Evolutionary conservation across 2,888 invertebrate genomes (phyloP).

Genomic region (Heliconius hortense): DNA sequence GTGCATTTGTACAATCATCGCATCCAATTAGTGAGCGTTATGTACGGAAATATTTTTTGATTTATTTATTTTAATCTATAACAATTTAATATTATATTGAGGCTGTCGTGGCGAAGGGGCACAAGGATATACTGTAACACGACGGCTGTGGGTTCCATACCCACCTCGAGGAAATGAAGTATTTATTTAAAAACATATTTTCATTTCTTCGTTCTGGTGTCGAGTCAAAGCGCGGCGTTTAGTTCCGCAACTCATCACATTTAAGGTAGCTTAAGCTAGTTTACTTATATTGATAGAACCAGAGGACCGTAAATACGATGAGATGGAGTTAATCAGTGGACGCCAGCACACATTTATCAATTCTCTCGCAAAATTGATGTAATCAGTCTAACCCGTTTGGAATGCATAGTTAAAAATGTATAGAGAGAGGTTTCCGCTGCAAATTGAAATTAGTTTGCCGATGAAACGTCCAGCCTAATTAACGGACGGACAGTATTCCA

Average conservation of each 20-base stretch:
- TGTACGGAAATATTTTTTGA: background rate
- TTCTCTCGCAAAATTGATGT: conserved; percentile 54
- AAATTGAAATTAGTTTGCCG: conserved; percentile 26
- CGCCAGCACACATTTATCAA: conserved; percentile 52
- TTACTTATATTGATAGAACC: conserved; percentile 8
- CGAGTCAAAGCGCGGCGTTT: too few relatives aligned
- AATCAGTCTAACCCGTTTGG: conserved; percentile 49
- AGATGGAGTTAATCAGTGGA: conserved; percentile 48
- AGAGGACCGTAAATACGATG: conserved; percentile 20
- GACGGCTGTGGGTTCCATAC: too few relatives aligned
- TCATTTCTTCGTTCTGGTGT: too few relatives aligned
- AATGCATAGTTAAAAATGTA: conserved; percentile 33
- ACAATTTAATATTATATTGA: too few relatives aligned
- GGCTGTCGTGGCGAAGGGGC: too few relatives aligned
- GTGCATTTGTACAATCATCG: background rate
- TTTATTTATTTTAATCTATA: too few relatives aligned
- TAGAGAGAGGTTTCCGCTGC: conserved; percentile 11
- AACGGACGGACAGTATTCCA: conserved; percentile 1
- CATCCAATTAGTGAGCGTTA: background rate
- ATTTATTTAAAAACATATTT: too few relatives aligned
- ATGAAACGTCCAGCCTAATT: conserved; percentile 19
- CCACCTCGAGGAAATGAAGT: too few relatives aligned
- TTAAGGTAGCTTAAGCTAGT: background rate
- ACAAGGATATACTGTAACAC: too few relatives aligned
- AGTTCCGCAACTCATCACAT: background rate